These are phyloP conservation scores for Xiphophorus hellerii DNA, from an alignment of 2,113 vertebrate species.

Conservation along the genomic window DNA sequence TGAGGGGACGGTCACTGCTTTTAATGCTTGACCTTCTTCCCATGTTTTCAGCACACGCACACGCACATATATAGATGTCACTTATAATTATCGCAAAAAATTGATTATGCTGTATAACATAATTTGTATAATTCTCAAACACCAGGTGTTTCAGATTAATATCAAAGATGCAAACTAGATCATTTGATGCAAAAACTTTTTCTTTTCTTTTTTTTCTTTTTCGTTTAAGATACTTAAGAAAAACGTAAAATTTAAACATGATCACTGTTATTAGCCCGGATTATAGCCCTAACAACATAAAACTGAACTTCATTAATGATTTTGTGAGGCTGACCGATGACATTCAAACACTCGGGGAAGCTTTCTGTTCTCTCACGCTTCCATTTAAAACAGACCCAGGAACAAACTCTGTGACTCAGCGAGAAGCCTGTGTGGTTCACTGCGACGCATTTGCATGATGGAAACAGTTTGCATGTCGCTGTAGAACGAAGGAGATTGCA, in stretches of 20 bases:
- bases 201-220: not conserved
- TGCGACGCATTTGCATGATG: constrained; percentile 64
- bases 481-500: constrained; percentile 12
- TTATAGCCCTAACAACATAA: not conserved
- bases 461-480: constrained; percentile 59
- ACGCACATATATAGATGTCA: not conserved
- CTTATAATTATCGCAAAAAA: not conserved
- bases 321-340: not conserved
- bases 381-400: constrained; percentile 4
- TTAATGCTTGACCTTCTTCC: not conserved
- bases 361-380: not conserved
- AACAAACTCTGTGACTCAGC: not conserved
- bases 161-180: too few relatives aligned
- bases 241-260: not conserved
- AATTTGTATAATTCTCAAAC: too few relatives aligned
- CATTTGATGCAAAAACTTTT: too few relatives aligned
- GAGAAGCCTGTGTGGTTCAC: not conserved
- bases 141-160: too few relatives aligned
- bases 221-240: not conserved
- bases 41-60: not conserved
- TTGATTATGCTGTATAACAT: too few relatives aligned
- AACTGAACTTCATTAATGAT: not conserved
- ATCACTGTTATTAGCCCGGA: not conserved
- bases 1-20: too few relatives aligned
- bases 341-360: not conserved